Evolutionary conservation across 2,113 vertebrate species (phyloP), one percentile per base, ranked within the genome.

Genomic region (Murina feae): DNA sequence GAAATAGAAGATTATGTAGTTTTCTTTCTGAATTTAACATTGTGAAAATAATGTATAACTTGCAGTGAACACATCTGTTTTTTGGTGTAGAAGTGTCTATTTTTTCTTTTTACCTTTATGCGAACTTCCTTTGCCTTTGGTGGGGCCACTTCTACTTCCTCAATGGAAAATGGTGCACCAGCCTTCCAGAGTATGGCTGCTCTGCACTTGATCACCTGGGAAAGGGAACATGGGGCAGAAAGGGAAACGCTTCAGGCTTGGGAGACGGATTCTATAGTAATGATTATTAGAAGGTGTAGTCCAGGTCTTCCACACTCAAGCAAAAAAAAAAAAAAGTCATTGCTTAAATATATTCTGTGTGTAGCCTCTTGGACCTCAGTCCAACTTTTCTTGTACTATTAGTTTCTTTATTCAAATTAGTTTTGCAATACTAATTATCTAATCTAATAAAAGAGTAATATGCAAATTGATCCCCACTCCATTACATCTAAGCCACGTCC

Each of bases 121-220:
- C 98, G 97, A 32, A 99, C 98, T 98, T 99, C 98, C 94, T 98
- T 97, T 79, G 98, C 98, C 47, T 98, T 98, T 1, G 99, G 98
- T 1, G 99, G 99, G 5, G 98, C 98, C 9, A 99, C 98, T 95
- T 99, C 98, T 82, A 98, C 96, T 69, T 99, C 98, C 55, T 99
- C 98, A 17, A 98, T 97, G 23, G 98, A 94, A 9, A 99, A 96
- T 68, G 98, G 98, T 71, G 98, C 98, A 6, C 98, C 98, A 28
- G 98, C 79, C 82, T 98, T 98, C 98, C 98, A 99, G 80, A 98
- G 98, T 47, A 99, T 96, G 30, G 98, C 98, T 69, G 98, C 98
- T 98, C 97, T 99, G 95, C 98, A 99, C 96, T 98, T 99, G 90
- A 99, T 99, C 82, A 99, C 98, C 98, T 99, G 90, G 51, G 23